Base-by-base conservation (phyloP, 2,797 vertebrate genomes). In the Pipistrellus kuhlii region DNA sequence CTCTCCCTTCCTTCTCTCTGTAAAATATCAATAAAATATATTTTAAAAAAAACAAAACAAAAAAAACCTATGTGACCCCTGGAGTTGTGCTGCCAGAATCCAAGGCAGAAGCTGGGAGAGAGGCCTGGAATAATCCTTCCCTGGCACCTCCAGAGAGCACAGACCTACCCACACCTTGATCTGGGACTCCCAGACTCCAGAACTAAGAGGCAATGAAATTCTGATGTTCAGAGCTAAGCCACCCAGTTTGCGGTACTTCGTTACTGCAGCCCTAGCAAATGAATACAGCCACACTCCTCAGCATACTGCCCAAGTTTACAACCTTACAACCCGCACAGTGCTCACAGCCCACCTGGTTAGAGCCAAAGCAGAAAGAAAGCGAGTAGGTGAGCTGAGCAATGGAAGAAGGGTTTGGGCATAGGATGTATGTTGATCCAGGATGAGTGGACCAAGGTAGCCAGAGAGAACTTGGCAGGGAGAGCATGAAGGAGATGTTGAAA, bases 171-270 rank as follows among this genome's bases (percentile, higher is more conserved):
- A 68, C 30, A 51, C 59, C 59, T 72, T 53, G 35, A 71, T 35
- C 91, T 48, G 15, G 38, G 32, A 77, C 20, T 59, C 80, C 41
- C 57, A 25, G 59, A 15, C 55, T 73, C 77, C 32, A 85, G 72
- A 89, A 73, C 5, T 21, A 1, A 66, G 38, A 66, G 46, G 62
- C 62, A 44, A 87, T 62, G 25, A 5, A 15, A 55, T 85, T 51
- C 11, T 72, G 38, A 75, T 11, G 18, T 88, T 59, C 83, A 72
- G 91, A 91, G 68, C n/a, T 23, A 85, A 91, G 44, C 55, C 57
- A 81, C 13, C 53, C 27, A 6, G 72, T 55, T 25, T 48, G 88
- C 41, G 72, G 41, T 44, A 4, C 35, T 77, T 83, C 35, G 41
- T 48, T 69, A 68, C 62, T 23, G 76, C 77, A 62, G n/a, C 38